Conservation (phyloP, 2,113 vertebrate species). For the Erpornis zantholeuca region DNA sequence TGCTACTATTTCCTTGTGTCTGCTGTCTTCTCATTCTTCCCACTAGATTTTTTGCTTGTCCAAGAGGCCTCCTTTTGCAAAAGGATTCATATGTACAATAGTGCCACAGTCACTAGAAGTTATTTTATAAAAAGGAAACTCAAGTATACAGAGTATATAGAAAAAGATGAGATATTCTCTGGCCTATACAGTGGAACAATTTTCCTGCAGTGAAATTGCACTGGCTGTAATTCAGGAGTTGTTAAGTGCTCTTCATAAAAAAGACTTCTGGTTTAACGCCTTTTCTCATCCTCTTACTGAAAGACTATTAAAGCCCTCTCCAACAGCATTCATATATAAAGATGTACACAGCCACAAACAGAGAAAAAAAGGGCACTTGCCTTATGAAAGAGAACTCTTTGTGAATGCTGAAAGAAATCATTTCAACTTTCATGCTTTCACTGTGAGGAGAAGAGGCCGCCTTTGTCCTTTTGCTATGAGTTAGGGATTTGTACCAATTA, state of each 20-base stretch:
- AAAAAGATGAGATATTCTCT: background rate
- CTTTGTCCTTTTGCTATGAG: background rate
- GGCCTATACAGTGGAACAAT: background rate
- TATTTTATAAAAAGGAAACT: background rate
- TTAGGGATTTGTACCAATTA: background rate
- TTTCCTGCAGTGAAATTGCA: background rate
- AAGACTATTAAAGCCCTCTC: background rate
- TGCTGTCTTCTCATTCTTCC: background rate
- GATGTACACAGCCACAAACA: background rate
- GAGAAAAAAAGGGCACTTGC: background rate
- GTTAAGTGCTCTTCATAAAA: background rate
- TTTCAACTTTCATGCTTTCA: background rate
- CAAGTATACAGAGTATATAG: background rate
- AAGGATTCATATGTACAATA: background rate
- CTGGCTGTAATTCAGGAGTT: background rate
- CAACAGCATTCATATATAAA: background rate
- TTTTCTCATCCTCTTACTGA: background rate
- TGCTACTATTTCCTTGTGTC: background rate
- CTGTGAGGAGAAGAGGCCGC: background rate
- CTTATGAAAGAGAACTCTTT: background rate
- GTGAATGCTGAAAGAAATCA: background rate
- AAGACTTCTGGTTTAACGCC: background rate
- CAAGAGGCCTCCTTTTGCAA: background rate
- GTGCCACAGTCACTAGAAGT: background rate
- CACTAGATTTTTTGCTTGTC: background rate